These are phyloP conservation scores for Apis mellifera DNA, from an alignment of 1,140 invertebrate species.

Conservation along the genomic window Amel_HAv3.1 CM009936.2:8240501-8241000, in stretches of 20 bases:
- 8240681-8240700: constrained; percentile 43
- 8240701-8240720: constrained; percentile 11
- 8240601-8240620: background rate
- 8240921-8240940: too few relatives aligned
- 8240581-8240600: constrained; percentile 35
- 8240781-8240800: background rate
- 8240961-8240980: too few relatives aligned
- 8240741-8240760: background rate
- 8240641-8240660: constrained; percentile 1
- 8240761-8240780: background rate
- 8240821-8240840: too few relatives aligned
- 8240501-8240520: constrained; percentile 73
- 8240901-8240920: too few relatives aligned
- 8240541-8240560: constrained; percentile 55
- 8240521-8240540: constrained; percentile 76
- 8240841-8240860: too few relatives aligned
- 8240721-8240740: constrained; percentile 22
- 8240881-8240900: too few relatives aligned
- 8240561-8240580: constrained; percentile 51
- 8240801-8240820: too few relatives aligned
- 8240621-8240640: background rate
- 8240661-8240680: constrained; percentile 45
- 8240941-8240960: too few relatives aligned
- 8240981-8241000: too few relatives aligned
- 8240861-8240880: too few relatives aligned